Evolutionary conservation across 2,113 vertebrate genomes (phyloP).

Genomic region (Eulemur rufifrons): DNA sequence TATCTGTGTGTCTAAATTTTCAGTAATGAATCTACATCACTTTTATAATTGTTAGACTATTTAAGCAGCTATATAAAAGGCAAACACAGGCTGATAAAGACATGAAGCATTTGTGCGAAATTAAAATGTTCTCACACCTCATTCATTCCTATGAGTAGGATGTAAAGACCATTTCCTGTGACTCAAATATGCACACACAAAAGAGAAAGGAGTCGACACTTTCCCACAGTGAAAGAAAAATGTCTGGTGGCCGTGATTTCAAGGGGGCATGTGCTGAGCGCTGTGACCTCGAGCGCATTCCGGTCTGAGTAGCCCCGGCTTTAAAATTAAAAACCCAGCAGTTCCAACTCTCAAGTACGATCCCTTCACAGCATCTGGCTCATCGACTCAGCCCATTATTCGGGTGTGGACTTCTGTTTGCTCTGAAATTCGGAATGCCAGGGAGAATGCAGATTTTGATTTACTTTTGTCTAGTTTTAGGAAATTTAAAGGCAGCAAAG

Average conservation of each 20-base stretch:
- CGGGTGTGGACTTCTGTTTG: not conserved
- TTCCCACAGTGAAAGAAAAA: constrained; percentile 75
- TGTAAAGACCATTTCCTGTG: constrained; percentile 68
- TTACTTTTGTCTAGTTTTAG: constrained; percentile 9
- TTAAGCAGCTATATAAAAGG: not conserved
- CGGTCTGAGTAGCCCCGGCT: not conserved
- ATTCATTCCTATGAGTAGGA: constrained; percentile 59
- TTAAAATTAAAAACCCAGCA: not conserved
- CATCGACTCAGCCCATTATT: not conserved
- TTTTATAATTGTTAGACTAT: constrained; percentile 39
- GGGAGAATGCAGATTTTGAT: not conserved
- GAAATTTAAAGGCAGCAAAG: not conserved
- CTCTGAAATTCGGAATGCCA: constrained; percentile 32
- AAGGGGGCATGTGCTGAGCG: not conserved
- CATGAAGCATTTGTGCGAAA: constrained; percentile 48
- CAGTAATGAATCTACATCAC: not conserved
- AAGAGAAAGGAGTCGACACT: constrained; percentile 62
- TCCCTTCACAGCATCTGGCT: not conserved
- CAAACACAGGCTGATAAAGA: constrained; percentile 41
- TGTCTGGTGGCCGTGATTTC: constrained; percentile 54
- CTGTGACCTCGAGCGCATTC: constrained; percentile 21
- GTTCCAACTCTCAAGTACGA: not conserved
- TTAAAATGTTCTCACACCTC: constrained; percentile 67
- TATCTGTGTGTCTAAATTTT: not conserved
- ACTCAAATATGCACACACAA: constrained; percentile 39